These are phyloP conservation scores for Hesperia comma DNA, from an alignment of 2,888 invertebrate species.

Conservation along the genomic window DNA sequence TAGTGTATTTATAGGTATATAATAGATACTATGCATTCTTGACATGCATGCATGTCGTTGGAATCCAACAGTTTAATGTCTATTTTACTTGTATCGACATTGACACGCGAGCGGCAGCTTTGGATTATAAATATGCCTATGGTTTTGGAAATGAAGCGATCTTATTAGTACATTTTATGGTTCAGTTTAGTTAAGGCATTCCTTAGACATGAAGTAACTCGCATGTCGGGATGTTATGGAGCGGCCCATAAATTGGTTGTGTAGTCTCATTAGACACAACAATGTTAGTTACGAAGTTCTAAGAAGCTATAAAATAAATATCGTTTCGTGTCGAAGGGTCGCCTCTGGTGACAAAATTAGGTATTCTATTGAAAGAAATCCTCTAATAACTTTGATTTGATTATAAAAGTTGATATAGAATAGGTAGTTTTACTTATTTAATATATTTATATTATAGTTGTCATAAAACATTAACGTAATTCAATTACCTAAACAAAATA, in stretches of 20 bases:
- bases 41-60: too few species aligned
- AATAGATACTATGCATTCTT: too few species aligned
- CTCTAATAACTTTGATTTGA: too few species aligned
- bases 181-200: conserved; percentile 15
- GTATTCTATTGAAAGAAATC: too few species aligned
- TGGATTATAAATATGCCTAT: conserved; percentile 22
- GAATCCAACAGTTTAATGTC: background rate
- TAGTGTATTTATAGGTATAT: too few species aligned
- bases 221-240: background rate
- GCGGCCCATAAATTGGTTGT: conserved; percentile 18
- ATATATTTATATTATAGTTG: too few species aligned
- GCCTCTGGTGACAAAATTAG: too few species aligned
- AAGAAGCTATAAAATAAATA: conserved; percentile 4
- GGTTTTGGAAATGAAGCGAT: conserved; percentile 1
- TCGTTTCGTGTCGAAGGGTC: background rate
- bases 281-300: too few species aligned
- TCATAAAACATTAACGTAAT: too few species aligned
- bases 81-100: background rate
- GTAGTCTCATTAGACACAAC: conserved; percentile 11
- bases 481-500: too few species aligned
- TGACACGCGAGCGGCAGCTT: background rate
- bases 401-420: too few species aligned
- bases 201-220: conserved; percentile 20
- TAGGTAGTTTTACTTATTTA: too few species aligned
- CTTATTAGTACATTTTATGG: conserved; percentile 26